A percentile compares a stretch with the other conserved stretches of the same genome.
Conservation (phyloP, 2,797 vertebrate genomes). For the Adrianichthys oophorus region DNA sequence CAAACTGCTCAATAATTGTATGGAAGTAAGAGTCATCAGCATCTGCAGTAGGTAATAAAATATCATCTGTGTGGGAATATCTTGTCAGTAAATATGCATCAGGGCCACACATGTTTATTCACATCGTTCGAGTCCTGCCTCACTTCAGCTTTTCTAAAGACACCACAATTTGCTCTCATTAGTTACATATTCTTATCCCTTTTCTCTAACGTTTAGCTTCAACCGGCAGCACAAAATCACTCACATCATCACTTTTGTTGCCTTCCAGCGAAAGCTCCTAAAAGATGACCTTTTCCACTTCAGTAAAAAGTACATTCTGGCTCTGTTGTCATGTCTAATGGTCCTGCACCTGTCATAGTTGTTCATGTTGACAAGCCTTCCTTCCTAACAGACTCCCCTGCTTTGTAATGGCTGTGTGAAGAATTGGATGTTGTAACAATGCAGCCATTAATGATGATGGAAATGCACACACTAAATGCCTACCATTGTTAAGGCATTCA, state of each 20-base stretch:
- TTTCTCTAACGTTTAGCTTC: slow-evolving; percentile 26
- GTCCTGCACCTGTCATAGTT: slow-evolving; percentile 33
- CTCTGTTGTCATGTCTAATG: slow-evolving; percentile 52
- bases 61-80: not conserved
- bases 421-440: slow-evolving; percentile 41
- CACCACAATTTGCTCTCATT: slow-evolving; percentile 2
- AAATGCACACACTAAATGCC: slow-evolving; percentile 43
- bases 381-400: slow-evolving; percentile 8
- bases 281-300: slow-evolving; percentile 71
- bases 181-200: slow-evolving; percentile 6
- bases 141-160: slow-evolving; percentile 18
- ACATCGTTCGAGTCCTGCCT: slow-evolving; percentile 13
- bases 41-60: slow-evolving; percentile 16
- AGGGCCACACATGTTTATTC: not conserved
- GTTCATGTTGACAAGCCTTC: slow-evolving; percentile 53
- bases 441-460: slow-evolving; percentile 38
- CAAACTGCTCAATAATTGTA: not conserved
- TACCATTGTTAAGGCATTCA: slow-evolving; percentile 44
- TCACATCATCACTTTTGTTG: slow-evolving; percentile 48
- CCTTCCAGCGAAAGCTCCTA: slow-evolving; percentile 56
- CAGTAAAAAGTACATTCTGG: slow-evolving; percentile 53
- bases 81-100: slow-evolving; percentile 4
- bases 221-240: slow-evolving; percentile 30
- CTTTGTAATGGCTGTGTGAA: slow-evolving; percentile 20
- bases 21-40: slow-evolving; percentile 2